Percentiles rank a stretch among this genome's conserved stretches.
Conservation (phyloP, 2,113 vertebrate species). For the Cairina moschata region DNA sequence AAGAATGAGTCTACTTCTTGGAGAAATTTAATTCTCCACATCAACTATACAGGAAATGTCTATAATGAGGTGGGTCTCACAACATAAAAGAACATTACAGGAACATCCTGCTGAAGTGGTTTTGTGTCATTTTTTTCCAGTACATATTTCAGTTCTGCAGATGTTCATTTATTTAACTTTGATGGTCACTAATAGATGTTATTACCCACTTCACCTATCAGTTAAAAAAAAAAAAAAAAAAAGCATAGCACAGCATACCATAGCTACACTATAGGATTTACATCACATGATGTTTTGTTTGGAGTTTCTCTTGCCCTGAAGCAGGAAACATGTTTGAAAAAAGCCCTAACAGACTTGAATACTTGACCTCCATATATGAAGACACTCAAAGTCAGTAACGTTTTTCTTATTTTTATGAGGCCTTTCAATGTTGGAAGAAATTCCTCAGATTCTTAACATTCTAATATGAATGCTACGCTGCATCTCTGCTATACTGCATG, state of each 20-base stretch:
- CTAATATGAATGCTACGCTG: background rate
- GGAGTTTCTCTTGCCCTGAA: background rate
- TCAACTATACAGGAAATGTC: background rate
- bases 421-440: background rate
- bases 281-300: background rate
- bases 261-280: background rate
- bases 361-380: background rate
- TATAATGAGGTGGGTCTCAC: background rate
- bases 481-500: background rate
- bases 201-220: background rate
- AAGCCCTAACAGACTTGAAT: background rate
- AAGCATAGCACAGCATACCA: background rate
- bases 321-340: background rate
- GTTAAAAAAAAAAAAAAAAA: background rate
- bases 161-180: background rate
- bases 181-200: rapidly evolving
- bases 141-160: background rate
- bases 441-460: background rate
- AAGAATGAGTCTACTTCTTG: background rate
- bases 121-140: background rate
- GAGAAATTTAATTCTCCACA: background rate
- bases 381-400: background rate
- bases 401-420: background rate
- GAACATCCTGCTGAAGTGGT: background rate
- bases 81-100: background rate